A percentile compares a stretch with the other conserved stretches of the same genome.
Evolutionary conservation across 1,140 invertebrate genomes (phyloP).

Genomic region (Achatina immaculata): DNA sequence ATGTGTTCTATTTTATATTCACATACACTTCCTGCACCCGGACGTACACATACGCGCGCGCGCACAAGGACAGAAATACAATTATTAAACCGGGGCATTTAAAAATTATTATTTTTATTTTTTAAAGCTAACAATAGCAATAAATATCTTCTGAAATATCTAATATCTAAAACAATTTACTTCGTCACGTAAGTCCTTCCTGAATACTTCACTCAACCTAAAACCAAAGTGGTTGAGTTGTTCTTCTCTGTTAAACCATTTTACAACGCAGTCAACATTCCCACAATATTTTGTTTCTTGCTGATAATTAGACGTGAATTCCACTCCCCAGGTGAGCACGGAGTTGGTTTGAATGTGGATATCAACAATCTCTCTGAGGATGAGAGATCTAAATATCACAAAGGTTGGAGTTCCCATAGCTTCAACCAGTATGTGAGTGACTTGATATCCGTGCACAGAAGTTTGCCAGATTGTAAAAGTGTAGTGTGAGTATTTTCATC

Average conservation of each 20-base stretch:
- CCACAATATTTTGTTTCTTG: neutral
- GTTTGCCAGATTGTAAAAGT: constrained; percentile 92
- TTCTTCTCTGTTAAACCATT: neutral
- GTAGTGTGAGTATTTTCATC: constrained; percentile 86
- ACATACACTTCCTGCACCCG: no score
- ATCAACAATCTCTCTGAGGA: constrained; percentile 83
- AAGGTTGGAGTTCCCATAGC: constrained; percentile 97
- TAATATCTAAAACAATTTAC: neutral
- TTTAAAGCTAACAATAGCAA: no score
- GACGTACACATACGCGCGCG: no score
- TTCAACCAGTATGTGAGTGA: constrained; percentile 99
- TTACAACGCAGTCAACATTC: neutral
- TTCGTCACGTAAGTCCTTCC: neutral
- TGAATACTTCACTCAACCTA: neutral
- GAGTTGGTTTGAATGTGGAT: constrained; percentile 86
- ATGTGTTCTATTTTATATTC: no score
- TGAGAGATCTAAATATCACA: constrained; percentile 88
- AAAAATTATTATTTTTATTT: no score
- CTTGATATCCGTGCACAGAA: constrained; percentile 93
- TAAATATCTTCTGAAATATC: neutral
- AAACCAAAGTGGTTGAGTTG: neutral
- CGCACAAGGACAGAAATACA: no score
- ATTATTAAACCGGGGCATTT: no score
- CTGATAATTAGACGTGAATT: neutral
- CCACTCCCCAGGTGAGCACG: constrained; percentile 79